phyloP scores from a whole-genome alignment of 2,113 vertebrate genomes.

The Lophura nycthemera region DNA sequence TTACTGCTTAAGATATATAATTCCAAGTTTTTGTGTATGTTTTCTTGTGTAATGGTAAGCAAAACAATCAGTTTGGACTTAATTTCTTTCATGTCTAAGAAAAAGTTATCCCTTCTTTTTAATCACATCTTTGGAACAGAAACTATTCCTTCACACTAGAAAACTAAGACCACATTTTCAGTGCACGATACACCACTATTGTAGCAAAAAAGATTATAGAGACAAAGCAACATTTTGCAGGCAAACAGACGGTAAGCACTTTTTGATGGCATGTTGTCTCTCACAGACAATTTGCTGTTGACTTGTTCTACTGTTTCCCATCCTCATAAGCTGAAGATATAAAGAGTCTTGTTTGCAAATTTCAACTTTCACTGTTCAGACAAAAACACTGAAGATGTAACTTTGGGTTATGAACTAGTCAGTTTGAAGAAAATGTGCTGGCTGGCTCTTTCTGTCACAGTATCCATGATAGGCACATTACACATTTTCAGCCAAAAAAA shows the following conservation, averaged over 20 bases:
- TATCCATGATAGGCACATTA: constrained; percentile 16
- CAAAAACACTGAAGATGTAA: constrained; percentile 30
- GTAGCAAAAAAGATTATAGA: not conserved
- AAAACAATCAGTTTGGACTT: not conserved
- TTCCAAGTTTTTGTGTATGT: not conserved
- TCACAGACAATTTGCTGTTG: constrained; percentile 44
- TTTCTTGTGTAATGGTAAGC: fast-evolving
- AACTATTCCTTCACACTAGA: not conserved
- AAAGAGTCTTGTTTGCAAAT: constrained; percentile 53
- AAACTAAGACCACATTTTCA: not conserved
- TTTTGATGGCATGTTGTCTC: constrained; percentile 27
- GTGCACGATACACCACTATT: not conserved
- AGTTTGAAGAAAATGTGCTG: constrained; percentile 54
- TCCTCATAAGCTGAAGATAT: not conserved
- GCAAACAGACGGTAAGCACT: not conserved
- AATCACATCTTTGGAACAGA: not conserved
- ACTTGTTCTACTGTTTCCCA: constrained; percentile 24
- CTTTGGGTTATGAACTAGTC: constrained; percentile 64
- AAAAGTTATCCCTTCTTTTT: not conserved
- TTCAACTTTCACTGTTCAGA: constrained; percentile 33
- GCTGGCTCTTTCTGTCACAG: constrained; percentile 45
- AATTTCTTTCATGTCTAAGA: not conserved
- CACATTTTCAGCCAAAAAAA: not conserved
- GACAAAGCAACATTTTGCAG: constrained; percentile 17
- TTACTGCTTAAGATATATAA: not conserved